phyloP scores from a whole-genome alignment of 2,888 invertebrate genomes.

The Troides oblongomaculatus region DNA sequence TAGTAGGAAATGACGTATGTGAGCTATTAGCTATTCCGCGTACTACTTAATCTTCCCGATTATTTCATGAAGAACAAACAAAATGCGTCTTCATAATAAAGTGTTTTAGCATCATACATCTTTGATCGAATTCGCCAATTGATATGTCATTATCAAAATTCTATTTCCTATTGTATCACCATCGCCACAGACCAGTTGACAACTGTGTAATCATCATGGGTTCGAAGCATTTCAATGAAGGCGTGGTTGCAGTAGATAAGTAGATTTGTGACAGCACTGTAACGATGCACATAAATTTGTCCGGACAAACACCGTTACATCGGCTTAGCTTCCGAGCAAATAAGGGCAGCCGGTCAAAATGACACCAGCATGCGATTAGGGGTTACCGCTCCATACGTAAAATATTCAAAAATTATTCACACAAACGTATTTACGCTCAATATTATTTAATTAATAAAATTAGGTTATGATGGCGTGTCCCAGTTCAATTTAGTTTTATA shows the following conservation, averaged over 20 bases:
- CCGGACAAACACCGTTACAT: conserved; percentile 72
- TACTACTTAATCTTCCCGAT: no score
- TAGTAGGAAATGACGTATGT: no score
- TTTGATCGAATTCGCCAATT: no score
- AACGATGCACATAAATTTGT: conserved; percentile 74
- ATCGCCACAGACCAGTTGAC: conserved; percentile 1
- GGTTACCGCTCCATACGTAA: conserved; percentile 61
- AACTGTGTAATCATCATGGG: conserved; percentile 29
- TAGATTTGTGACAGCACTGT: conserved; percentile 75
- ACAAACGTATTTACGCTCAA: background rate
- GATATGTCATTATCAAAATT: no score
- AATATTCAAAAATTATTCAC: conserved; percentile 31
- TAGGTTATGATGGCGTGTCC: no score
- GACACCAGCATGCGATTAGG: conserved; percentile 56
- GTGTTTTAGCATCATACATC: no score
- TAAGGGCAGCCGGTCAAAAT: conserved; percentile 61
- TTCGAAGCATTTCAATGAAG: conserved; percentile 51
- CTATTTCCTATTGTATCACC: background rate
- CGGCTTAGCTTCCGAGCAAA: conserved; percentile 75
- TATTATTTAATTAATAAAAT: no score
- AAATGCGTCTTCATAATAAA: no score
- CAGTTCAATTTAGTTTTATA: no score
- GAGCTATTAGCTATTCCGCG: no score
- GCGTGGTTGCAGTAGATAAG: conserved; percentile 77
- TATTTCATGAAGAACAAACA: no score